A percentile compares a stretch with the other conserved stretches of the same genome.
Evolutionary conservation across 2,797 vertebrate species (phyloP).

Genomic region (Enteromius radiatus): DNA sequence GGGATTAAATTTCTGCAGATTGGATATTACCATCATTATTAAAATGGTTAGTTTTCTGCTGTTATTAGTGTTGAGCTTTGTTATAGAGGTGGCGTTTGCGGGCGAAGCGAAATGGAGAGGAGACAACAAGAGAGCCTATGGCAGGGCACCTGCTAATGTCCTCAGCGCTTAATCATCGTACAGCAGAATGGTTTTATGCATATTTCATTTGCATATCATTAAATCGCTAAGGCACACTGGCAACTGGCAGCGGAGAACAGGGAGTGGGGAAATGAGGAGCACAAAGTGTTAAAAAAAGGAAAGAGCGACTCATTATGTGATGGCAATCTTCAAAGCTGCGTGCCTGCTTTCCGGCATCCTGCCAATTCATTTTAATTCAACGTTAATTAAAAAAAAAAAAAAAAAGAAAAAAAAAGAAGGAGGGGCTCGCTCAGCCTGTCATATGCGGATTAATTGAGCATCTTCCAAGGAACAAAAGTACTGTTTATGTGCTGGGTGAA

Average conservation of each 20-base stretch:
- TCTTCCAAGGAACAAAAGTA: constrained; percentile 67
- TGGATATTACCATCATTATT: constrained; percentile 80
- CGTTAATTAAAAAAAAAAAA: constrained; percentile 77
- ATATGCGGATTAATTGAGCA: constrained; percentile 76
- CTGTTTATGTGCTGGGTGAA: constrained; percentile 60
- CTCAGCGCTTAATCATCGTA: constrained; percentile 98
- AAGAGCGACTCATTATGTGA: constrained; percentile 78
- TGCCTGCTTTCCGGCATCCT: constrained; percentile 73
- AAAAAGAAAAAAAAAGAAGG: constrained; percentile 39
- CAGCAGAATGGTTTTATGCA: constrained; percentile 99
- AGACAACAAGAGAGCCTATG: constrained; percentile 78
- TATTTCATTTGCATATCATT: constrained; percentile 99
- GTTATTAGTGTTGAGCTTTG: constrained; percentile 76
- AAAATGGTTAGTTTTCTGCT: constrained; percentile 73
- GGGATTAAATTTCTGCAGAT: constrained; percentile 79
- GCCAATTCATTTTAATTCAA: constrained; percentile 79
- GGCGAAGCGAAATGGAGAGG: constrained; percentile 78
- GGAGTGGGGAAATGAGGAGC: constrained; percentile 77
- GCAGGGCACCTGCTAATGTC: constrained; percentile 88
- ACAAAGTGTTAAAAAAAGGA: constrained; percentile 72
- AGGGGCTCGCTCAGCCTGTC: constrained; percentile 70
- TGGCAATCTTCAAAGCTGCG: constrained; percentile 79
- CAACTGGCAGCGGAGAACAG: constrained; percentile 77
- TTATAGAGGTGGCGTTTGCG: constrained; percentile 72
- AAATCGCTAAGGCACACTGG: constrained; percentile 82